These are phyloP conservation scores for Endomychus coccineus DNA, from an alignment of 2,888 invertebrate species.

Conservation along the genomic window DNA sequence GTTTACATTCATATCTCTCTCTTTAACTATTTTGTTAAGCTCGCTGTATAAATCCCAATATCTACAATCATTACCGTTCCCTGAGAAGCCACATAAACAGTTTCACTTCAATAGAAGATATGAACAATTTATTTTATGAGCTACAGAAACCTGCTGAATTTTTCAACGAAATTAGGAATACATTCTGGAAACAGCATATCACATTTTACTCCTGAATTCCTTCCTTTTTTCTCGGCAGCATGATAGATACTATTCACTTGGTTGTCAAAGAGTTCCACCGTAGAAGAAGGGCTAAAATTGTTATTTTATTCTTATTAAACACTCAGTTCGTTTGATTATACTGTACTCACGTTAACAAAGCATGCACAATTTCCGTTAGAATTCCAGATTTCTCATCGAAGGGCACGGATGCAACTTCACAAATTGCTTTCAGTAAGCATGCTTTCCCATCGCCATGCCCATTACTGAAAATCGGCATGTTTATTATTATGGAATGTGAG, in stretches of 20 bases:
- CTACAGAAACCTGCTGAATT: constrained; percentile 53
- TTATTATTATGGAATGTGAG: too few species aligned
- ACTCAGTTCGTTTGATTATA: neutral
- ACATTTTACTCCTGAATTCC: too few species aligned
- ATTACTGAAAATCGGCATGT: neutral
- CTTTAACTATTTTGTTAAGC: too few species aligned
- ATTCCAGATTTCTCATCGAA: neutral
- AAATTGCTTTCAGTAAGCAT: neutral
- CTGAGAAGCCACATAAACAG: too few species aligned
- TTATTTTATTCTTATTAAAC: constrained; percentile 2
- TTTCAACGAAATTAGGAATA: constrained; percentile 49
- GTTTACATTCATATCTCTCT: too few species aligned
- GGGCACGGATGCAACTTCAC: neutral
- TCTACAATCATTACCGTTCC: too few species aligned
- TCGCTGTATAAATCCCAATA: too few species aligned
- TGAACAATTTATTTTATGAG: too few species aligned
- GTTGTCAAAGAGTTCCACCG: constrained; percentile 53
- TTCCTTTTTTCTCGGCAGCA: constrained; percentile 60
- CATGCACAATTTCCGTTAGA: neutral
- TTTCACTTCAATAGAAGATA: too few species aligned
- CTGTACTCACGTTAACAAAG: neutral
- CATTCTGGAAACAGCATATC: constrained; percentile 56
- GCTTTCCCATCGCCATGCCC: neutral
- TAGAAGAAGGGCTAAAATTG: constrained; percentile 57
- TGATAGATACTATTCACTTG: constrained; percentile 64